Percentiles rank a stretch among this genome's conserved stretches.
These are phyloP conservation scores for Lepas anatifera DNA, from an alignment of 2,888 invertebrate genomes.

Conservation along the genomic window DNA sequence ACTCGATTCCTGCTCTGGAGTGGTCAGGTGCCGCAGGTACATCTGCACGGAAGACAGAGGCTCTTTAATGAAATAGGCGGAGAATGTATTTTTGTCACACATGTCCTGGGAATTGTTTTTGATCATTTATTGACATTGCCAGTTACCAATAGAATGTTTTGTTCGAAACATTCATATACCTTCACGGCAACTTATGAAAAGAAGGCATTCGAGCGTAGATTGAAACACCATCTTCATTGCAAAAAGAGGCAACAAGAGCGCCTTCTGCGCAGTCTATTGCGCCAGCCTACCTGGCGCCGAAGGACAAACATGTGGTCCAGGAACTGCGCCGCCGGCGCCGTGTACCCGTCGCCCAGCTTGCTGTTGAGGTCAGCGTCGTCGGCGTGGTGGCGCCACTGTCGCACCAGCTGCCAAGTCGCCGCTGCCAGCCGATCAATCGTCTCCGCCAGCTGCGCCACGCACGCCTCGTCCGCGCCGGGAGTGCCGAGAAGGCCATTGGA, in stretches of 20 bases:
- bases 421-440: neutral
- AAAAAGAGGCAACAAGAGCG: too few relatives aligned
- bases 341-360: neutral
- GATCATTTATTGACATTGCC: too few relatives aligned
- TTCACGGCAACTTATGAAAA: too few relatives aligned
- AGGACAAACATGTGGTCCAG: neutral
- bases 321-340: neutral
- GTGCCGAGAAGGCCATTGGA: neutral
- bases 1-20: neutral
- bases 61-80: too few relatives aligned
- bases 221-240: too few relatives aligned
- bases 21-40: neutral
- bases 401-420: neutral
- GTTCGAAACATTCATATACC: too few relatives aligned
- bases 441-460: neutral
- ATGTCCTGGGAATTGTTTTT: too few relatives aligned
- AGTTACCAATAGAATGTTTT: too few relatives aligned
- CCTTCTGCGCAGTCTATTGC: too few relatives aligned
- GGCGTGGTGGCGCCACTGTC: conserved; percentile 2
- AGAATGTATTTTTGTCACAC: too few relatives aligned
- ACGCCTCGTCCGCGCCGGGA: neutral
- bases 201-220: too few relatives aligned
- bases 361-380: neutral
- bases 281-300: neutral
- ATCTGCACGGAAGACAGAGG: too few relatives aligned